phyloP scores from a whole-genome alignment of 2,888 invertebrate species.

The Agrenia bidenticulata region DNA sequence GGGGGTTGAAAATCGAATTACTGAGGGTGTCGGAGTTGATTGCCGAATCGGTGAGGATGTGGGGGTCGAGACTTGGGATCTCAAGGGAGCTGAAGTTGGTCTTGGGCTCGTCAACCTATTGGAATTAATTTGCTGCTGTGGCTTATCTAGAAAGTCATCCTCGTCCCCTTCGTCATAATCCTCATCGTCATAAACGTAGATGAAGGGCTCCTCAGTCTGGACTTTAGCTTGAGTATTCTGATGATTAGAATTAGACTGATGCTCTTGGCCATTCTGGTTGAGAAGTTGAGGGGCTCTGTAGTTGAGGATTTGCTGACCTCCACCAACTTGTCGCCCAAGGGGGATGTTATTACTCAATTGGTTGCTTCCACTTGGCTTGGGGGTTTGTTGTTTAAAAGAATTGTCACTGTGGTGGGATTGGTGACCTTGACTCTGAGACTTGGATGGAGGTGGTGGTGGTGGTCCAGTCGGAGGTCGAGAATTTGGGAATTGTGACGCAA shows the following conservation, averaged over 20 bases:
- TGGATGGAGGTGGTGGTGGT: background rate
- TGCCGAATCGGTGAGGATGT: conserved; percentile 7
- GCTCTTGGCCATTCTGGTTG: background rate
- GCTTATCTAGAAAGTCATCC: conserved; percentile 23
- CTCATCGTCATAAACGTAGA: conserved; percentile 52
- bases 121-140: conserved; percentile 32
- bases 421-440: background rate
- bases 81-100: background rate
- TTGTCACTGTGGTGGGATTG: background rate
- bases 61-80: background rate
- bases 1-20: background rate
- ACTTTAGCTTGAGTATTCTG: conserved; percentile 16
- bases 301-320: conserved; percentile 19
- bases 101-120: conserved; percentile 33
- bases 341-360: conserved; percentile 3
- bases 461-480: background rate
- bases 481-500: conserved; percentile 23
- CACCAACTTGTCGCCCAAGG: background rate
- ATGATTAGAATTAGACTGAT: background rate
- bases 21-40: background rate
- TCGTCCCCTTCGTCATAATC: conserved; percentile 46
- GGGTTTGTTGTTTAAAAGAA: too few relatives aligned
- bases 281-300: conserved; percentile 16
- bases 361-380: background rate
- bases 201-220: conserved; percentile 41